Evolutionary conservation across 2,113 vertebrate genomes (phyloP).

Genomic region (Hyaena hyaena): DNA sequence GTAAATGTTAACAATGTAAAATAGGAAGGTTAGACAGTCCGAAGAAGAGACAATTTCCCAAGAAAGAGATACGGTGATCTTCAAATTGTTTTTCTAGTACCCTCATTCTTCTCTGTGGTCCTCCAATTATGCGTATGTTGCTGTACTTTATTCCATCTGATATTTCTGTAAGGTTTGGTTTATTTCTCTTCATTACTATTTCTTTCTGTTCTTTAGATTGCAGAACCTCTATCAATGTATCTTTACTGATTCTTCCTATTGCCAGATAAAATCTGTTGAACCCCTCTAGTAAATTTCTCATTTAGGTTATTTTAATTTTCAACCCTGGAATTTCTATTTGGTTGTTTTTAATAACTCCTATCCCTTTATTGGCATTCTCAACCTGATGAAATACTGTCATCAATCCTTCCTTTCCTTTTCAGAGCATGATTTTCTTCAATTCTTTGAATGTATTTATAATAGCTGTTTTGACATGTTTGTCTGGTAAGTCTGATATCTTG

Average conservation of each 20-base stretch:
- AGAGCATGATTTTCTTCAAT: not conserved
- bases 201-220: not conserved
- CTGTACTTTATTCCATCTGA: not conserved
- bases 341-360: not conserved
- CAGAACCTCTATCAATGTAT: not conserved
- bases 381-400: not conserved
- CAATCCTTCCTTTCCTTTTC: not conserved
- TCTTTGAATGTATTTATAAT: not conserved
- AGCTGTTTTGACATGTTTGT: not conserved
- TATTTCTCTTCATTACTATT: not conserved
- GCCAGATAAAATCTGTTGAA: not conserved
- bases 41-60: conserved; percentile 21
- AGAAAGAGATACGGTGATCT: not conserved
- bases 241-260: not conserved
- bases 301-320: conserved; percentile 25
- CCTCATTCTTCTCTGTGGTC: not conserved
- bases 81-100: not conserved
- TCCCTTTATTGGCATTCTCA: not conserved
- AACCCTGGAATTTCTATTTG: not conserved
- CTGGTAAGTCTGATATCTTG: not conserved
- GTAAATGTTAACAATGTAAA: not conserved
- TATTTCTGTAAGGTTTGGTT: not conserved
- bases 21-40: not conserved
- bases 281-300: not conserved
- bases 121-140: not conserved